These are phyloP conservation scores for Chrysocyon brachyurus DNA, from an alignment of 2,797 vertebrate genomes.

Conservation along the genomic window DNA sequence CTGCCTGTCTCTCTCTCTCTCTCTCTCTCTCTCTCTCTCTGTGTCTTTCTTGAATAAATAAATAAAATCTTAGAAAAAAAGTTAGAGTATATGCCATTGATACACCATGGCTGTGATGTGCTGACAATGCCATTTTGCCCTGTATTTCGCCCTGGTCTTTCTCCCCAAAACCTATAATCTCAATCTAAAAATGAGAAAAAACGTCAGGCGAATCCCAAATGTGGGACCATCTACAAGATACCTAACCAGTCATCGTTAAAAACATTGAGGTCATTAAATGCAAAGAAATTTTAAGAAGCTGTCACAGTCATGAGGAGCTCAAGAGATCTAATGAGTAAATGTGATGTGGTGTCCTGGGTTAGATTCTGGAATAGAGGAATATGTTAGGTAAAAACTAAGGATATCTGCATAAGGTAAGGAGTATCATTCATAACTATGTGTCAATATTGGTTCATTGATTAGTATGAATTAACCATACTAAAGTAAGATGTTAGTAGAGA, in stretches of 20 bases:
- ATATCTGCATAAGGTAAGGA: background rate
- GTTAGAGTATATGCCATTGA: background rate
- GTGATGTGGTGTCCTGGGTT: background rate
- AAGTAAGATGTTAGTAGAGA: background rate
- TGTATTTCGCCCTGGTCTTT: background rate
- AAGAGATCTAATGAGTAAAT: background rate
- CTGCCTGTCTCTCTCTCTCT: too few relatives aligned
- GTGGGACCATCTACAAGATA: background rate
- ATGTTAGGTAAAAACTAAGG: background rate
- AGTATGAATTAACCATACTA: background rate
- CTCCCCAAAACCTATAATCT: background rate
- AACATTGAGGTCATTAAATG: background rate
- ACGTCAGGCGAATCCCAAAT: background rate
- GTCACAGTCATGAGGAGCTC: background rate
- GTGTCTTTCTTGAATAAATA: too few relatives aligned
- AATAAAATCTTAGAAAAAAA: too few relatives aligned
- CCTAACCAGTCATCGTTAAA: background rate
- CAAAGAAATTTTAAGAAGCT: background rate
- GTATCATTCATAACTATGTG: background rate
- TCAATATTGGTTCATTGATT: background rate
- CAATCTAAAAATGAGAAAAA: background rate
- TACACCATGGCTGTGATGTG: too few relatives aligned
- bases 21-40: too few relatives aligned
- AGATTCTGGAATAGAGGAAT: background rate
- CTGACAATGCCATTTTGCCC: background rate